Conservation (phyloP, 2,113 vertebrate genomes). For the Gracilinanus agilis region DNA sequence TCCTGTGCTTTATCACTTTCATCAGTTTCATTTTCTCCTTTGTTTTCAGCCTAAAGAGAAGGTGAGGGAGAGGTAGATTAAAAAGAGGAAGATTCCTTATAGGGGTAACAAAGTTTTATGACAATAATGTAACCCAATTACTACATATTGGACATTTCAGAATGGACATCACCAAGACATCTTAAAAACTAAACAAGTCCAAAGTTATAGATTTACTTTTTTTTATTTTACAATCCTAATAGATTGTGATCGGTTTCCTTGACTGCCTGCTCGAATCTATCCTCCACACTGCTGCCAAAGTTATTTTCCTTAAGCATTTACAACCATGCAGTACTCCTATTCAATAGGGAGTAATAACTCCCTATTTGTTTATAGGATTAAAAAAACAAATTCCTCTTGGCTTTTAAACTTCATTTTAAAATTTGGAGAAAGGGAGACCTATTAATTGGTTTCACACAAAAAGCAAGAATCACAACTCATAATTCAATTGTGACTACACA, state of each 20-base stretch:
- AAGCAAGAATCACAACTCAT: not conserved
- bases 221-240: too few relatives aligned
- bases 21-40: constrained; percentile 87
- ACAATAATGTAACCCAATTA: not conserved
- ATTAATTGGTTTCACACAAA: not conserved
- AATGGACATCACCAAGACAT: not conserved
- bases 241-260: not conserved
- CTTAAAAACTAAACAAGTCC: not conserved
- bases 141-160: not conserved
- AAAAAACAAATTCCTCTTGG: not conserved
- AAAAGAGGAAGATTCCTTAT: not conserved
- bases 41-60: constrained; percentile 88
- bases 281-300: not conserved
- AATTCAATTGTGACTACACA: not conserved
- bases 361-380: not conserved
- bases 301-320: not conserved
- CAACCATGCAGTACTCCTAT: not conserved
- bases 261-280: not conserved
- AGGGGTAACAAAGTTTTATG: not conserved
- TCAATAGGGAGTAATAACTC: not conserved
- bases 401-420: not conserved
- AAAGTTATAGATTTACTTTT: too few relatives aligned
- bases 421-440: not conserved
- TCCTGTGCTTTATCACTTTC: constrained; percentile 89
- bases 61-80: not conserved